phyloP scores from a whole-genome alignment of 2,888 invertebrate genomes.

The Apodemia duryi region DNA sequence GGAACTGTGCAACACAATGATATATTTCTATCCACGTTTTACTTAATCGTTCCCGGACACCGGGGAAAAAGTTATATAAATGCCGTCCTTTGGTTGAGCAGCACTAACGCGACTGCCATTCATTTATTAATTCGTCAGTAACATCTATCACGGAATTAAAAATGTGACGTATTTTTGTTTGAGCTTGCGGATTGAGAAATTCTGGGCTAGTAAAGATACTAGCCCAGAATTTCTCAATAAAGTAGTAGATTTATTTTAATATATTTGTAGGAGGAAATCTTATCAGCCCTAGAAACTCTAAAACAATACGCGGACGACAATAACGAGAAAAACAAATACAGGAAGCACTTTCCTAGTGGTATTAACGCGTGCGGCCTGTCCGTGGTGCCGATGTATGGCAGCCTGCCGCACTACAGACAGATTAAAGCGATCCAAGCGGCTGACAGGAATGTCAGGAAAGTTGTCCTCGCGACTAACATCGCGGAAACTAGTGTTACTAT shows the following conservation, averaged over 20 bases:
- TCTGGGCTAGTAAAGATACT: too few relatives aligned
- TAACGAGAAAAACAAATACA: conserved; percentile 69
- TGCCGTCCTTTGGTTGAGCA: too few relatives aligned
- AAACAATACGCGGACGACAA: conserved; percentile 77
- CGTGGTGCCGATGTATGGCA: conserved; percentile 95
- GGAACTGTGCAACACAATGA: too few relatives aligned
- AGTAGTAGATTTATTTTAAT: neutral
- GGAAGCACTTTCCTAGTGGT: conserved; percentile 56
- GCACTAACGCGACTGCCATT: too few relatives aligned
- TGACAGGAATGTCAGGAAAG: conserved; percentile 87
- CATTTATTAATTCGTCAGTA: too few relatives aligned
- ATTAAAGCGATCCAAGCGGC: conserved; percentile 86
- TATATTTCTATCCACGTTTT: too few relatives aligned
- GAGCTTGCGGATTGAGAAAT: too few relatives aligned
- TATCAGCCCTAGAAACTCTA: conserved; percentile 83
- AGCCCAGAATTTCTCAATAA: too few relatives aligned
- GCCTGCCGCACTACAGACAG: conserved; percentile 81
- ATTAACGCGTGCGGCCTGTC: conserved; percentile 71
- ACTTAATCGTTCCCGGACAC: too few relatives aligned
- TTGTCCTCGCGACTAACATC: conserved; percentile 96
- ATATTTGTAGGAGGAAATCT: conserved; percentile 89
- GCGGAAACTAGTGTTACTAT: conserved; percentile 98
- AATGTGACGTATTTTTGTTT: too few relatives aligned
- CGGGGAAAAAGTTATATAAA: too few relatives aligned
- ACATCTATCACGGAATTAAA: too few relatives aligned